A percentile compares a stretch with the other conserved stretches of the same genome.
phyloP scores from a whole-genome alignment of 1,140 invertebrate species.

The Drosophila kikkawai region DNA sequence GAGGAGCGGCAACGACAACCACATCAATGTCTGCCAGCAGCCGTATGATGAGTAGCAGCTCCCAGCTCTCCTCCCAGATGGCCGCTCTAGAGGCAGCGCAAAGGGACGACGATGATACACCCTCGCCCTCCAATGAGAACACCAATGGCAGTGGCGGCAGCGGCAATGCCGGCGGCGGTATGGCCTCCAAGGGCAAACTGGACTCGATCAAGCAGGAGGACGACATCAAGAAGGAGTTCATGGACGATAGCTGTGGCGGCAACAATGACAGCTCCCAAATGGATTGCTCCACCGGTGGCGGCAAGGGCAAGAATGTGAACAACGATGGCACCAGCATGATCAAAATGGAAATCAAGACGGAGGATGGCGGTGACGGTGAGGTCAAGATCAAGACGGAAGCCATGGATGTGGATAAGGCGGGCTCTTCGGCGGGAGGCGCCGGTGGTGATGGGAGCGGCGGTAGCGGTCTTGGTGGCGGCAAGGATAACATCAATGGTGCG shows the following conservation, averaged over 20 bases:
- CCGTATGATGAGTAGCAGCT: conserved; percentile 65
- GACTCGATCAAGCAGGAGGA: conserved; percentile 89
- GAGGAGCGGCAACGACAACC: conserved; percentile 39
- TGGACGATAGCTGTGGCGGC: conserved; percentile 86
- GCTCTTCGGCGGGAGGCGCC: conserved; percentile 14
- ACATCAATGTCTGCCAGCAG: conserved; percentile 35
- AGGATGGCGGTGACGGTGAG: conserved; percentile 65
- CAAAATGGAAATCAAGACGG: conserved; percentile 88
- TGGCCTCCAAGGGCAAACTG: conserved; percentile 87
- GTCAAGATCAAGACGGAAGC: conserved; percentile 85
- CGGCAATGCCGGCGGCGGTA: conserved; percentile 63
- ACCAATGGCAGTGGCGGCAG: conserved; percentile 72
- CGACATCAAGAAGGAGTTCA: conserved; percentile 88
- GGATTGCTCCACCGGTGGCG: conserved; percentile 79
- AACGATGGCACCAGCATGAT: conserved; percentile 87
- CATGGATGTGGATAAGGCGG: conserved; percentile 81
- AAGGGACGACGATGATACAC: conserved; percentile 89
- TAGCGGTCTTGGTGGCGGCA: conserved; percentile 60
- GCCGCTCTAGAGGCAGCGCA: conserved; percentile 89
- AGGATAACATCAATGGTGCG: conserved; percentile 87
- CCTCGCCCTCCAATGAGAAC: conserved; percentile 86
- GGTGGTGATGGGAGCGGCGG: conserved; percentile 37
- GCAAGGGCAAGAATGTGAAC: conserved; percentile 89
- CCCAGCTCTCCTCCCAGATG: conserved; percentile 88
- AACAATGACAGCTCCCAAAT: conserved; percentile 84